phyloP scores from a whole-genome alignment of 2,797 vertebrate species.

The Enteromius thamalakanensis region DNA sequence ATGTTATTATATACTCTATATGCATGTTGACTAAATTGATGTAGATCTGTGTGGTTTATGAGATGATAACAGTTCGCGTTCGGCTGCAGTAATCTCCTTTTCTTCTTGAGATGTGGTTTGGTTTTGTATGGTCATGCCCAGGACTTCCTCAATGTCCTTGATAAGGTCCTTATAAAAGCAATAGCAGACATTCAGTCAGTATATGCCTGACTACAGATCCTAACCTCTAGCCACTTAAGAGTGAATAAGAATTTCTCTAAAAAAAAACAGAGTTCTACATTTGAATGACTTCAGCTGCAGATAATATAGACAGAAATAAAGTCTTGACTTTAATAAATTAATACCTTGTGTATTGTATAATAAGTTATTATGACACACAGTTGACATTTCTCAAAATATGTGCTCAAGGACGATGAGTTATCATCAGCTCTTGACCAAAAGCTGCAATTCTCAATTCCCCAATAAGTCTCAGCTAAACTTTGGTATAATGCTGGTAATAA shows the following conservation, averaged over 20 bases:
- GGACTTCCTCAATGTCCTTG: conserved; percentile 78
- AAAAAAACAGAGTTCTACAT: background rate
- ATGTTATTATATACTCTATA: conserved; percentile 43
- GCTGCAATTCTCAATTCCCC: background rate
- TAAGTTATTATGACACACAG: conserved; percentile 1
- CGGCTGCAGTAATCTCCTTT: conserved; percentile 45
- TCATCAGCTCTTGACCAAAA: background rate
- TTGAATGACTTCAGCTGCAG: background rate
- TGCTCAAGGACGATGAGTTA: background rate
- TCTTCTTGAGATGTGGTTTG: conserved; percentile 65
- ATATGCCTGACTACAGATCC: background rate
- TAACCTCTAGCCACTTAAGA: conserved; percentile 5
- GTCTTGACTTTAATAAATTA: conserved; percentile 9
- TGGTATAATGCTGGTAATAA: background rate
- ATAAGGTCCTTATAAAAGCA: conserved; percentile 71
- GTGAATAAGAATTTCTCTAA: conserved; percentile 7
- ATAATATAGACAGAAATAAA: conserved; percentile 1
- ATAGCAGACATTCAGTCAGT: conserved; percentile 35
- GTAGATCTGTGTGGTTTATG: background rate
- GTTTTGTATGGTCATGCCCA: conserved; percentile 81
- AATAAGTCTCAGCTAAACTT: background rate
- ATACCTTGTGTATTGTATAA: background rate
- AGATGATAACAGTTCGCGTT: conserved; percentile 26
- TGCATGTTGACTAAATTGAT: conserved; percentile 27
- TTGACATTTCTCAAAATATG: background rate